These are phyloP conservation scores for Callosobruchus maculatus DNA, from an alignment of 2,888 invertebrate species.

Conservation along the genomic window DNA sequence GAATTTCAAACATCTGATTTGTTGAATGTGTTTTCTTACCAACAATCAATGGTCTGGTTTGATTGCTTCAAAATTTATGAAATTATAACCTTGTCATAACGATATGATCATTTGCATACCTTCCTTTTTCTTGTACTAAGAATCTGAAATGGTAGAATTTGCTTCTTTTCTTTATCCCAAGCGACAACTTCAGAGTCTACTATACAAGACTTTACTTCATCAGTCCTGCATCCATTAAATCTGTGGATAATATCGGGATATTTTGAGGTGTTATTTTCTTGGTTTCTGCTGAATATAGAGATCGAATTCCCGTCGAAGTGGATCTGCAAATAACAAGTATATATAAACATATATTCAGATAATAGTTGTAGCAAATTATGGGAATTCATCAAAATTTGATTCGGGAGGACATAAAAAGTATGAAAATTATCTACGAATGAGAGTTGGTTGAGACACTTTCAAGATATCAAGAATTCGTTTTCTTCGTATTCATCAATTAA, in stretches of 20 bases:
- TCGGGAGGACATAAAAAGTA: too few species aligned
- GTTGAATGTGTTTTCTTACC: too few species aligned
- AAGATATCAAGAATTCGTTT: too few species aligned
- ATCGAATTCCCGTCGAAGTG: constrained; percentile 70
- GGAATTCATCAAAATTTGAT: neutral
- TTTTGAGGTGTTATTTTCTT: constrained; percentile 89
- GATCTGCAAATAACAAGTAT: constrained; percentile 57
- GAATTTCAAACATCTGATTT: too few species aligned
- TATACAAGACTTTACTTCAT: constrained; percentile 73
- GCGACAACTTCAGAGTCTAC: constrained; percentile 97
- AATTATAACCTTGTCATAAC: too few species aligned
- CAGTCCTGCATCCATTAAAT: constrained; percentile 57
- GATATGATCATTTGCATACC: constrained; percentile 50
- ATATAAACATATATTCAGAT: neutral
- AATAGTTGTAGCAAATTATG: too few species aligned
- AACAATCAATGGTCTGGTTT: too few species aligned
- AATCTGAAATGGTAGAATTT: constrained; percentile 94
- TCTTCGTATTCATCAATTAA: too few species aligned
- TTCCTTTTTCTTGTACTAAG: constrained; percentile 94
- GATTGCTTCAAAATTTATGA: too few species aligned
- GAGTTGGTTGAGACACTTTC: too few species aligned
- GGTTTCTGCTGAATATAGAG: constrained; percentile 90
- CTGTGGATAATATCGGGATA: constrained; percentile 90
- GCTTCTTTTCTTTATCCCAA: constrained; percentile 82
- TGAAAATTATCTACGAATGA: too few species aligned